Percentiles rank a stretch among this genome's conserved stretches.
Evolutionary conservation across 2,888 invertebrate genomes (phyloP).

Genomic region (Quadroppia sp.): DNA sequence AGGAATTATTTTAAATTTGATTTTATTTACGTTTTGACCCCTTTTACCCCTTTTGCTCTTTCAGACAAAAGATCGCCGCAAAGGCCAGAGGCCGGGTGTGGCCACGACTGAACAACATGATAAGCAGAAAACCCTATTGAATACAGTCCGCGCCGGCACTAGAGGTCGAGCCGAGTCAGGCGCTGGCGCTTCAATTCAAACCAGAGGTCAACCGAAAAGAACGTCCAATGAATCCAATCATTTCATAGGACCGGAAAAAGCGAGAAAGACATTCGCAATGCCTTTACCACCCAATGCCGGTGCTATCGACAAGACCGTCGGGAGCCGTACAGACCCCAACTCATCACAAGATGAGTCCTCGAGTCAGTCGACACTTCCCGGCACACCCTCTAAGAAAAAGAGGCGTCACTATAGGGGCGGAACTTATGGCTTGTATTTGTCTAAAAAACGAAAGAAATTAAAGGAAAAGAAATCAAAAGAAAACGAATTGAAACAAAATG

Average conservation of each 20-base stretch:
- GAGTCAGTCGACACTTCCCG: conserved; percentile 6
- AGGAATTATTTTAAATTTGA: background rate
- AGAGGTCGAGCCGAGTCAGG: background rate
- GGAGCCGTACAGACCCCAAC: background rate
- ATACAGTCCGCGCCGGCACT: background rate
- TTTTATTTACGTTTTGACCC: background rate
- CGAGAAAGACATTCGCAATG: background rate
- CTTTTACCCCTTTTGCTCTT: background rate
- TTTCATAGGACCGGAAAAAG: background rate
- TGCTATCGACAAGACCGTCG: background rate
- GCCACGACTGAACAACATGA: conserved; percentile 24
- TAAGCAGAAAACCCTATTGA: background rate
- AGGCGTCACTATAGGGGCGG: conserved; percentile 17
- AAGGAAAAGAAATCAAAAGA: background rate
- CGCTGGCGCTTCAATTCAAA: background rate
- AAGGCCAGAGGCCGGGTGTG: background rate
- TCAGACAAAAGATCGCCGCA: background rate
- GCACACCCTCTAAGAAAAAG: background rate
- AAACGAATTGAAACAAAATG: background rate
- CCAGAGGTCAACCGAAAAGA: background rate
- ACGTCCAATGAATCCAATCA: background rate
- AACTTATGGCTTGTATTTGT: conserved; percentile 20
- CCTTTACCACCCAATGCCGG: background rate
- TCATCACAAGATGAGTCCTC: conserved; percentile 8
- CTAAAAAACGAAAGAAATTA: conserved; percentile 17